These are phyloP conservation scores for Rana temporaria DNA, from an alignment of 2,113 vertebrate species.

Conservation along the genomic window DNA sequence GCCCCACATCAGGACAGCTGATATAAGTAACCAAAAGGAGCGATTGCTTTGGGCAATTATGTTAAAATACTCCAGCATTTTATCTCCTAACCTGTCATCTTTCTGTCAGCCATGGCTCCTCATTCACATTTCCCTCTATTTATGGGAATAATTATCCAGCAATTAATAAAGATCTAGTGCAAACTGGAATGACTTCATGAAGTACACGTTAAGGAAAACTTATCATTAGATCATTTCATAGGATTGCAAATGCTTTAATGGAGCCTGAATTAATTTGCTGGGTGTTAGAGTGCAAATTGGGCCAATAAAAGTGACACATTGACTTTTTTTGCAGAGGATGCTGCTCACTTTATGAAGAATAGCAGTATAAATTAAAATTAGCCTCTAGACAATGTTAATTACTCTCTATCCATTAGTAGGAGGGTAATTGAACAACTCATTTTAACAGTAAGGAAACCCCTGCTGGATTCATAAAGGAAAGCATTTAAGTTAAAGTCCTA, in stretches of 20 bases:
- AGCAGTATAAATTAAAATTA: conserved; percentile 72
- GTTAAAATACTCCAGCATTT: conserved; percentile 47
- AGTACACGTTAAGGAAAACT: conserved; percentile 53
- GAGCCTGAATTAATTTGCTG: conserved; percentile 72
- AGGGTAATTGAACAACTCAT: conserved; percentile 72
- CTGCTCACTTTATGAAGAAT: conserved; percentile 66
- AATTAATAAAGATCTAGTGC: not conserved
- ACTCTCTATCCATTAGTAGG: conserved; percentile 73
- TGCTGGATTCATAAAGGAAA: conserved; percentile 70
- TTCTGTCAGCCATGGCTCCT: conserved; percentile 36
- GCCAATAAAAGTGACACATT: conserved; percentile 78
- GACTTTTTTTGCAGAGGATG: conserved; percentile 74
- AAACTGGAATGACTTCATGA: conserved; percentile 54
- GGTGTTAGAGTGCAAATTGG: conserved; percentile 73
- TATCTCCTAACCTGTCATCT: conserved; percentile 49
- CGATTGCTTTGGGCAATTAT: conserved; percentile 44
- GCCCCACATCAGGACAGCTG: not conserved
- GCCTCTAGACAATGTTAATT: conserved; percentile 78
- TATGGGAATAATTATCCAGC: conserved; percentile 55
- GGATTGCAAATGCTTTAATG: conserved; percentile 62
- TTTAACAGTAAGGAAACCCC: conserved; percentile 71
- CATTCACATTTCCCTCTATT: conserved; percentile 50
- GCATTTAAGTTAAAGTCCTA: conserved; percentile 65
- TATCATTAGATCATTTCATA: conserved; percentile 56
- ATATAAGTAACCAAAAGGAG: conserved; percentile 35